These are phyloP conservation scores for Dione juno DNA, from an alignment of 2,888 invertebrate species.

Conservation along the genomic window DNA sequence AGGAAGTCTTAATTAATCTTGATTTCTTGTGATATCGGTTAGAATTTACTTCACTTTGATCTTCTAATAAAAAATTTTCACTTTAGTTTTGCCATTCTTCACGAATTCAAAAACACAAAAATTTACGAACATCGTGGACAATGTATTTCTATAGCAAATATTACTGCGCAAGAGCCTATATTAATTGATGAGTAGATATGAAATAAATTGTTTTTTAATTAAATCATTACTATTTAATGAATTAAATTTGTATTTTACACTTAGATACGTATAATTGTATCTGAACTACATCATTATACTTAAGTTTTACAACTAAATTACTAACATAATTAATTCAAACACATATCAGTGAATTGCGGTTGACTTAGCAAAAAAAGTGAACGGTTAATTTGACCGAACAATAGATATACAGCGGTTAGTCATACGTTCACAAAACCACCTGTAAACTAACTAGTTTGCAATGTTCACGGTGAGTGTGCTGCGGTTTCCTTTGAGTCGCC, in stretches of 20 bases:
- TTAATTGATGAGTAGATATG: too few species aligned
- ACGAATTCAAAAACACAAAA: neutral
- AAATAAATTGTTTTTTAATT: too few species aligned
- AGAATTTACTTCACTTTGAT: neutral
- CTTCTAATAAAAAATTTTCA: too few species aligned
- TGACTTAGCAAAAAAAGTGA: neutral
- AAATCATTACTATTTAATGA: too few species aligned
- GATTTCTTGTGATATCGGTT: neutral
- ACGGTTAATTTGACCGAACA: conserved; percentile 12
- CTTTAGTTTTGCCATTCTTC: neutral
- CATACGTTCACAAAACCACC: conserved; percentile 23
- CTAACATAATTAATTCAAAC: neutral
- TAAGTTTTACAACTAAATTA: neutral
- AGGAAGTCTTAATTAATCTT: too few species aligned
- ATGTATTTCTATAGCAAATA: too few species aligned
- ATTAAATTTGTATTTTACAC: too few species aligned
- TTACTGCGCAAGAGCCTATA: too few species aligned
- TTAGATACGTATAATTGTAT: too few species aligned
- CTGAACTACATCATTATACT: neutral
- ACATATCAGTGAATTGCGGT: neutral
- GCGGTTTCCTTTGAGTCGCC: conserved; percentile 43
- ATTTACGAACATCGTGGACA: too few species aligned
- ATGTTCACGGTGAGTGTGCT: conserved; percentile 34
- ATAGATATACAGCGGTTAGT: conserved; percentile 9
- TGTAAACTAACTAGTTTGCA: conserved; percentile 41